A percentile compares a stretch with the other conserved stretches of the same genome.
Evolutionary conservation across 1,140 invertebrate species (phyloP).

Genomic region (Drosophila arizonae): DNA sequence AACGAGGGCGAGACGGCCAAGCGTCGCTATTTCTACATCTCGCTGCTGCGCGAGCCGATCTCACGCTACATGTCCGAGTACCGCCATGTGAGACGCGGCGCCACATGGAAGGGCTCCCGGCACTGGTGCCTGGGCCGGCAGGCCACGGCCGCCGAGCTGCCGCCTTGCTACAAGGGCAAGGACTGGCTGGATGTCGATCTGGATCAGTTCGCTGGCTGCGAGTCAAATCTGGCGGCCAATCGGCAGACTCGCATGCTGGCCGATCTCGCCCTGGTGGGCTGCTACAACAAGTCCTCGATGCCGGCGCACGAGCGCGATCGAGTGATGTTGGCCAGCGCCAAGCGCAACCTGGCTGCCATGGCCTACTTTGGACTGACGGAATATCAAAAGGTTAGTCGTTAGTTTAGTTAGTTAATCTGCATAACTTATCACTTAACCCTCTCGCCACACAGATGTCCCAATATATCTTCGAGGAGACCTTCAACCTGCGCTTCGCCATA

Average conservation of each 20-base stretch:
- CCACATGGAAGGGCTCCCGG: slow-evolving; percentile 96
- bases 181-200: slow-evolving; percentile 87
- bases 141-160: slow-evolving; percentile 90
- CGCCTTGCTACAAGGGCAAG: slow-evolving; percentile 89
- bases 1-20: slow-evolving; percentile 91
- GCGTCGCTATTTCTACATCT: slow-evolving; percentile 97
- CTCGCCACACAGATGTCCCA: slow-evolving; percentile 89
- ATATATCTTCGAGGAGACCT: slow-evolving; percentile 98
- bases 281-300: slow-evolving; percentile 95
- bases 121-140: slow-evolving; percentile 94
- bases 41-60: slow-evolving; percentile 96
- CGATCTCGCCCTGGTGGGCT: slow-evolving; percentile 96
- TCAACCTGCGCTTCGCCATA: slow-evolving; percentile 94
- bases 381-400: slow-evolving; percentile 89
- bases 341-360: slow-evolving; percentile 96
- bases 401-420: neutral
- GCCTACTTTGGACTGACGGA: slow-evolving; percentile 99
- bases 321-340: slow-evolving; percentile 96
- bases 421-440: neutral
- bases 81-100: slow-evolving; percentile 97
- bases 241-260: slow-evolving; percentile 99
- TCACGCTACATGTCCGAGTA: slow-evolving; percentile 96
- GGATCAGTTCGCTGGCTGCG: slow-evolving; percentile 94
- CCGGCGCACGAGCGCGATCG: slow-evolving; percentile 87
- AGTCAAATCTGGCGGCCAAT: slow-evolving; percentile 96